phyloP scores from a whole-genome alignment of 2,888 invertebrate species.

The Platynereis dumerilii region DNA sequence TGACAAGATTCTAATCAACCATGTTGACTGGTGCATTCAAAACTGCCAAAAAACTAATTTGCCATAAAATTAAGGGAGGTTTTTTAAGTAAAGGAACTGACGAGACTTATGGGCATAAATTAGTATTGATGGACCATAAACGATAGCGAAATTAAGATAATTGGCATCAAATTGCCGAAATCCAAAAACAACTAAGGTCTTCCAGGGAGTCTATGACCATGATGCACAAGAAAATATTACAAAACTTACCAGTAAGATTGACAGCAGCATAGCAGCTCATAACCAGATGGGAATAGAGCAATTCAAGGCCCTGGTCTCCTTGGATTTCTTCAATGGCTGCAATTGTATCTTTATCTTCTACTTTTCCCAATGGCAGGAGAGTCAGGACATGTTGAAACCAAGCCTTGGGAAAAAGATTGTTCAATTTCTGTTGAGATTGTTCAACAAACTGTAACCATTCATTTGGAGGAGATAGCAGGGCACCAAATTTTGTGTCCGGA shows the following conservation, averaged over 20 bases:
- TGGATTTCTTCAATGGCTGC: slow-evolving; percentile 47
- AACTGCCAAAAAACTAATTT: too few relatives aligned
- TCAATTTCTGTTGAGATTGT: slow-evolving; percentile 46
- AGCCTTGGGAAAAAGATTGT: slow-evolving; percentile 49
- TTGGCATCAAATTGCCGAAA: too few relatives aligned
- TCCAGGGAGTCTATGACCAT: too few relatives aligned
- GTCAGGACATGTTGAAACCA: slow-evolving; percentile 55
- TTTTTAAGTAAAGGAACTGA: too few relatives aligned
- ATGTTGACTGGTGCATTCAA: too few relatives aligned
- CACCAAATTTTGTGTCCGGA: slow-evolving; percentile 36
- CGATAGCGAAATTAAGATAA: too few relatives aligned
- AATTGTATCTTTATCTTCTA: slow-evolving; percentile 42
- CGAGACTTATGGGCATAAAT: too few relatives aligned
- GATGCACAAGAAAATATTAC: too few relatives aligned
- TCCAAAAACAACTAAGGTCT: too few relatives aligned
- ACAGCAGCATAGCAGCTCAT: slow-evolving; percentile 56
- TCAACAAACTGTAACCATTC: slow-evolving; percentile 55
- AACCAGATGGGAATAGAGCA: slow-evolving; percentile 55
- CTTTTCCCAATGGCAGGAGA: slow-evolving; percentile 43
- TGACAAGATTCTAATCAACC: too few relatives aligned
- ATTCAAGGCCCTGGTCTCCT: slow-evolving; percentile 47
- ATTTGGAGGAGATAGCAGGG: slow-evolving; percentile 48
- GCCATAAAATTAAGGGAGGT: too few relatives aligned
- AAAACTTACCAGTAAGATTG: slow-evolving; percentile 30
- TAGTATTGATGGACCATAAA: too few relatives aligned